phyloP scores from a whole-genome alignment of 92 coral and sea anemone species.

The Scolanthus callimorphus region DNA sequence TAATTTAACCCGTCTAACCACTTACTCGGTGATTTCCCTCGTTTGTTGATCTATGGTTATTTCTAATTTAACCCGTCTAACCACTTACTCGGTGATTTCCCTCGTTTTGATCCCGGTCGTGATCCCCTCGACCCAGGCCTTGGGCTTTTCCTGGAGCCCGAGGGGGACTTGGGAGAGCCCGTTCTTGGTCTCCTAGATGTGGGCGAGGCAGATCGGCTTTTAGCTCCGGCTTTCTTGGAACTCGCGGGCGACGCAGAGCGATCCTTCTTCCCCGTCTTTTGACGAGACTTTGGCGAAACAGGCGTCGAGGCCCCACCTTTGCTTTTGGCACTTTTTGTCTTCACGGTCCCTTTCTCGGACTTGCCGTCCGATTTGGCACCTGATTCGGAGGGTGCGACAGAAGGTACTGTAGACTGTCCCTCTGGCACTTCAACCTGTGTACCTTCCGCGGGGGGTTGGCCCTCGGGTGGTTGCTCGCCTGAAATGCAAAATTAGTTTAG shows the following conservation, averaged over 20 bases:
- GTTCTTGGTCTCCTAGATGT: constrained; percentile 65
- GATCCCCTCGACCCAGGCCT: constrained; percentile 82
- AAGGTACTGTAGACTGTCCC: constrained; percentile 17
- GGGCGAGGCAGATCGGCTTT: constrained; percentile 84
- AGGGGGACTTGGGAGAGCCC: constrained; percentile 84
- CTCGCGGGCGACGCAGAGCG: constrained; percentile 85
- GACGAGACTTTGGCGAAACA: constrained; percentile 79
- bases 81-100: constrained; percentile 83
- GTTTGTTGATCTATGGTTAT: no score
- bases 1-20: no score
- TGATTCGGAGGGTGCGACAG: constrained; percentile 70
- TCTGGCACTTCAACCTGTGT: constrained; percentile 19
- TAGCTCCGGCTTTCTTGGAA: constrained; percentile 68
- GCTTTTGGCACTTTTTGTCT: constrained; percentile 43
- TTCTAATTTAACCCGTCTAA: no score
- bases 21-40: constrained; percentile 89
- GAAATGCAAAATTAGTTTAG: no score
- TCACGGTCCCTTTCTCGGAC: constrained; percentile 67
- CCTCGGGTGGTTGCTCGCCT: not conserved
- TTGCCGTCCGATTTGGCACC: constrained; percentile 64
- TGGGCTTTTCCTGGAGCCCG: constrained; percentile 85
- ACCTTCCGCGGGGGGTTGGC: constrained; percentile 5
- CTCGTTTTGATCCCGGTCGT: constrained; percentile 82
- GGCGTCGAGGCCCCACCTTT: constrained; percentile 53
- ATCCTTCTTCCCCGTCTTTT: constrained; percentile 74